Evolutionary conservation across 2,797 vertebrate species (phyloP).

Genomic region (Oreochromis mossambicus): DNA sequence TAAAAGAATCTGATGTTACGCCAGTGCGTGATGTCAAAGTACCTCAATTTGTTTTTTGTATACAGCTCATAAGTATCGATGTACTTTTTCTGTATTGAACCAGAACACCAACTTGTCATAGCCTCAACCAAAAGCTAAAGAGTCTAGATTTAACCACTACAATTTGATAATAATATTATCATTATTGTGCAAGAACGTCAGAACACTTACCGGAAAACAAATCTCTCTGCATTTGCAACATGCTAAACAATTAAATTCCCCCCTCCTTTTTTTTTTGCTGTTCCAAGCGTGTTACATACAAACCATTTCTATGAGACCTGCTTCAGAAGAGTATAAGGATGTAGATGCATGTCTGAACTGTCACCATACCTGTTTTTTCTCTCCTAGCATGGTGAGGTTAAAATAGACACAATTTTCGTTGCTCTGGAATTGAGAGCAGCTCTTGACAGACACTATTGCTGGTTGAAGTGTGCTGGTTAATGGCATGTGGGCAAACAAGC

Average conservation of each 20-base stretch:
- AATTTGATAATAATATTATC: neutral
- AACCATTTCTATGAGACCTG: neutral
- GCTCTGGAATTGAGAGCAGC: conserved; percentile 48
- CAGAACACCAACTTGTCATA: neutral
- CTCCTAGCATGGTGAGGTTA: neutral
- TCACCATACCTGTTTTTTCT: neutral
- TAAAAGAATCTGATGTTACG: neutral
- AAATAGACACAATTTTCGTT: conserved; percentile 38
- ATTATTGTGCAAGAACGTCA: neutral
- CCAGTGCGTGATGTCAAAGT: neutral
- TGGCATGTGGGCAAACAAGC: conserved; percentile 52
- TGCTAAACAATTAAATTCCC: neutral
- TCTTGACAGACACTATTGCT: conserved; percentile 48
- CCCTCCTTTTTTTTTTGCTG: neutral
- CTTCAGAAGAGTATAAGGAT: neutral
- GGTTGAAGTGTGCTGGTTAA: conserved; percentile 56
- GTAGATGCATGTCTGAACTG: neutral
- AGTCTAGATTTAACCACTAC: neutral
- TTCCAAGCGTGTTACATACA: neutral
- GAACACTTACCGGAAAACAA: neutral
- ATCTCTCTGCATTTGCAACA: neutral
- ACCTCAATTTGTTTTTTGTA: neutral
- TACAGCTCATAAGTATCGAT: neutral
- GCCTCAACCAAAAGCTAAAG: neutral
- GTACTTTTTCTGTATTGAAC: neutral